Percentiles rank a stretch among this genome's conserved stretches.
These are phyloP conservation scores for Bombus confusus DNA, from an alignment of 1,140 invertebrate species.

Conservation along the genomic window DNA sequence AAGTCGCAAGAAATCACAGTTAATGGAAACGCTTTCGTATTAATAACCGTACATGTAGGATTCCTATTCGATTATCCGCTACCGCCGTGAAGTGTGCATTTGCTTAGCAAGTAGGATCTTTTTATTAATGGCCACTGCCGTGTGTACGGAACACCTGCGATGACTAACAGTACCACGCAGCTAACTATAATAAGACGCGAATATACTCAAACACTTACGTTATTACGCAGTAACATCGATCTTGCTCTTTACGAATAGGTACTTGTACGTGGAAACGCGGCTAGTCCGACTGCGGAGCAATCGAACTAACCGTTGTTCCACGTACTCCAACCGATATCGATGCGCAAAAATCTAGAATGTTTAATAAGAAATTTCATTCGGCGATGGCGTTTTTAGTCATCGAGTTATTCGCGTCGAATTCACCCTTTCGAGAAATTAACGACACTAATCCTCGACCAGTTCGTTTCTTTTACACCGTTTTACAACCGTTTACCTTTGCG, in stretches of 20 bases:
- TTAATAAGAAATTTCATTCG: not conserved
- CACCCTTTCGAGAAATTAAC: not conserved
- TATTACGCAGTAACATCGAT: constrained; percentile 8
- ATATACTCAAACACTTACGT: not conserved
- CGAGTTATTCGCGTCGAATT: not conserved
- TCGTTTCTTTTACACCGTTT: not conserved
- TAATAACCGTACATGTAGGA: not conserved
- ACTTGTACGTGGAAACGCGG: not conserved
- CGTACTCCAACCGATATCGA: not conserved
- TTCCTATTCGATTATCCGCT: constrained; percentile 48
- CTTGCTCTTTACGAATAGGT: not conserved
- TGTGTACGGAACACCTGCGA: constrained; percentile 61
- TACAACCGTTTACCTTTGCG: not conserved
- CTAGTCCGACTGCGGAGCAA: not conserved
- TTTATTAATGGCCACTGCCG: constrained; percentile 59
- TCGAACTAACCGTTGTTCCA: not conserved
- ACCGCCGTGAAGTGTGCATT: constrained; percentile 25
- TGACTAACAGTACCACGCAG: constrained; percentile 60
- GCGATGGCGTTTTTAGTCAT: not conserved
- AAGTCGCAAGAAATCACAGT: not conserved
- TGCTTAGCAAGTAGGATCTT: constrained; percentile 38
- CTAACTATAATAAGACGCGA: constrained; percentile 26
- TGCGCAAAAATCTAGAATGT: not conserved
- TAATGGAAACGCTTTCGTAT: not conserved
- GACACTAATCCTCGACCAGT: not conserved